Evolutionary conservation across 2,888 invertebrate genomes (phyloP).

Genomic region (Drosophila paranaensis): DNA sequence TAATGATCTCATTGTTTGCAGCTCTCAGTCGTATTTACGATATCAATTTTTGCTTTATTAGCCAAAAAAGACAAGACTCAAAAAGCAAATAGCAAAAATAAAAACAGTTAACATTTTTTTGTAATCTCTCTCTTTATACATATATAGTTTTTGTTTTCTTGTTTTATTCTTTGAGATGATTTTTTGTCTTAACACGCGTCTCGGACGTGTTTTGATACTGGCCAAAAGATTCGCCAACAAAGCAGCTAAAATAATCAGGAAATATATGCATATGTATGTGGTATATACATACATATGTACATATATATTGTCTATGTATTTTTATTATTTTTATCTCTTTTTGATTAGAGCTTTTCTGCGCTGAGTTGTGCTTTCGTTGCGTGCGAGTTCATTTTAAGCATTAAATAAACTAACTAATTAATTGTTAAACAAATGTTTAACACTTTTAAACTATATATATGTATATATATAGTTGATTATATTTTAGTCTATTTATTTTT

Average conservation of each 20-base stretch:
- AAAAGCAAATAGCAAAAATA: constrained; percentile 28
- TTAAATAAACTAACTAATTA: not conserved
- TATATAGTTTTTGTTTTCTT: constrained; percentile 30
- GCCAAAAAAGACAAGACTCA: constrained; percentile 57
- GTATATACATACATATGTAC: not conserved
- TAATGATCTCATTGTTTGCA: constrained; percentile 62
- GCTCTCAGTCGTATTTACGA: constrained; percentile 61
- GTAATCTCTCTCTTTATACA: constrained; percentile 37
- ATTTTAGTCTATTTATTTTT: not conserved
- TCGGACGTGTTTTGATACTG: constrained; percentile 63
- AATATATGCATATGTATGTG: not conserved
- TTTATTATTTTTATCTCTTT: constrained; percentile 2
- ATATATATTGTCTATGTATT: constrained; percentile 1
- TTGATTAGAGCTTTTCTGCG: constrained; percentile 4
- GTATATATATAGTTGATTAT: not conserved
- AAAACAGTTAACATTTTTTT: constrained; percentile 57
- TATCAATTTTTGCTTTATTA: constrained; percentile 78
- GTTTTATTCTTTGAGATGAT: constrained; percentile 33
- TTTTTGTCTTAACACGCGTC: constrained; percentile 48
- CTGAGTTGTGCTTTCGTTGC: not conserved
- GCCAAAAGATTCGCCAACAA: constrained; percentile 58
- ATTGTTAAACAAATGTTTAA: not conserved
- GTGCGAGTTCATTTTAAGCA: not conserved
- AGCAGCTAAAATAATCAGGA: constrained; percentile 35
- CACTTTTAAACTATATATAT: not conserved